These are phyloP conservation scores for Melanaphis sacchari DNA, from an alignment of 1,140 invertebrate species.

Conservation along the genomic window DNA sequence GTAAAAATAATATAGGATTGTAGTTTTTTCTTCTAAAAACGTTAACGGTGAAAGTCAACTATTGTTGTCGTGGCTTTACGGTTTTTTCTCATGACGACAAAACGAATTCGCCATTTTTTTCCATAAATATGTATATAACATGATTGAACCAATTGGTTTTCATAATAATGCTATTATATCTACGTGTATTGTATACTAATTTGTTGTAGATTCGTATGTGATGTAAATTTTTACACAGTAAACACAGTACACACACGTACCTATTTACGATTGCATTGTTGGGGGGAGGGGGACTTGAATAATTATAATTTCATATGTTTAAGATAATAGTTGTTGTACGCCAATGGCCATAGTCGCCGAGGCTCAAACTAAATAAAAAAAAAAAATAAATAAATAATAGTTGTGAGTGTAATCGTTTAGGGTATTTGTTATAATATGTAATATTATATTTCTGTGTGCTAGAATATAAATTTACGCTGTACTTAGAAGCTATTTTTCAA, in stretches of 20 bases:
- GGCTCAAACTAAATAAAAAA: no score
- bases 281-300: neutral
- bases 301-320: neutral
- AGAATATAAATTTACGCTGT: neutral
- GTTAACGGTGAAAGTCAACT: slow-evolving; percentile 49
- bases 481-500: neutral
- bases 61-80: slow-evolving; percentile 8
- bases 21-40: slow-evolving; percentile 48
- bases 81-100: slow-evolving; percentile 42
- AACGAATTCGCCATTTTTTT: slow-evolving; percentile 20
- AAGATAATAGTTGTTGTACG: neutral
- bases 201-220: neutral
- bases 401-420: neutral
- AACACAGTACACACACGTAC: neutral
- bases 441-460: neutral
- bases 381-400: no score
- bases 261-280: neutral
- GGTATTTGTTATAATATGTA: neutral
- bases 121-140: neutral
- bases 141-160: neutral
- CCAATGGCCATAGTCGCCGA: no score
- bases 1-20: neutral
- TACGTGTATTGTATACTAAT: slow-evolving; percentile 13
- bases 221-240: neutral
- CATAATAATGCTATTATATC: neutral